A percentile compares a stretch with the other conserved stretches of the same genome.
phyloP scores from a whole-genome alignment of 2,888 invertebrate species.

The Sthenelais limicola region DNA sequence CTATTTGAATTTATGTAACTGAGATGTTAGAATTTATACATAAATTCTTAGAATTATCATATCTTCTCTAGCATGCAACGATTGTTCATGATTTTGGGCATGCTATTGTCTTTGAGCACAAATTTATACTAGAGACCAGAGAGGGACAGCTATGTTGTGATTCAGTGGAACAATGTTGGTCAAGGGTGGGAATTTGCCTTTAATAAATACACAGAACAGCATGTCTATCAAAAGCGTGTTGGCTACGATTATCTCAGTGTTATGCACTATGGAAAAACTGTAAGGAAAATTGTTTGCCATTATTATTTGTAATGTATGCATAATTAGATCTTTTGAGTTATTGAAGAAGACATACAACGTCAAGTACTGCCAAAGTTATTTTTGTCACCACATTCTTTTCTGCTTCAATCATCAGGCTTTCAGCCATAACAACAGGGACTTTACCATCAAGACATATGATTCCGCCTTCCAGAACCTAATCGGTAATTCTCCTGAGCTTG shows the following conservation, averaged over 20 bases:
- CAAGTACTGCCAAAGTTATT: no score
- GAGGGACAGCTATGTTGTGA: slow-evolving; percentile 41
- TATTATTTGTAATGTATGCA: neutral
- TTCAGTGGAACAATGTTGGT: neutral
- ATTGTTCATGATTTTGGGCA: slow-evolving; percentile 62
- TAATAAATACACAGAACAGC: slow-evolving; percentile 48
- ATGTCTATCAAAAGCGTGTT: slow-evolving; percentile 53
- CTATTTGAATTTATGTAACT: no score
- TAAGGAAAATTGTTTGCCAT: slow-evolving; percentile 2
- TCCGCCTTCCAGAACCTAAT: slow-evolving; percentile 59
- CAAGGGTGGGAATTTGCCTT: slow-evolving; percentile 55
- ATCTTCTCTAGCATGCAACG: slow-evolving; percentile 56
- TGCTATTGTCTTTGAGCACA: slow-evolving; percentile 61
- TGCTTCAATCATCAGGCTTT: slow-evolving; percentile 59
- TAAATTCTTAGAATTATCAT: neutral
- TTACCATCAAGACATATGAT: slow-evolving; percentile 61
- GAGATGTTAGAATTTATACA: no score
- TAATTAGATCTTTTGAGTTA: neutral
- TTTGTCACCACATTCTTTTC: no score
- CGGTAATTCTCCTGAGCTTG: slow-evolving; percentile 58
- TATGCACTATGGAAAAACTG: slow-evolving; percentile 57
- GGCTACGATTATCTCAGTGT: slow-evolving; percentile 62
- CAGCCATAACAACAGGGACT: slow-evolving; percentile 54
- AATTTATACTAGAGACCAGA: slow-evolving; percentile 63
- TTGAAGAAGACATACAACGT: neutral